phyloP scores from a whole-genome alignment of 2,113 vertebrate species.

The Cheilinus undulatus region DNA sequence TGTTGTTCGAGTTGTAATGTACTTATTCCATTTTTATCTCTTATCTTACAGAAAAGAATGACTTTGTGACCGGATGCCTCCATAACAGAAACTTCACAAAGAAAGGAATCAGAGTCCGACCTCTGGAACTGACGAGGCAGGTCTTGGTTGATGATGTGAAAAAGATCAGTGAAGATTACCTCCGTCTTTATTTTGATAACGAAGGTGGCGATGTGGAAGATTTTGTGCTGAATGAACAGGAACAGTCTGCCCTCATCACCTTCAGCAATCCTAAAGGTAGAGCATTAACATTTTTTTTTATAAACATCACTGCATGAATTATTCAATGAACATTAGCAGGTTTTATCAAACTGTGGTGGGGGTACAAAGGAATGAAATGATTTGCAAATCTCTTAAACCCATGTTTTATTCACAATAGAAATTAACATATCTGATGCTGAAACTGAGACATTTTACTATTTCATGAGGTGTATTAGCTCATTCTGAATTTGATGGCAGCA shows the following conservation, averaged over 20 bases:
- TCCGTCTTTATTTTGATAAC: constrained; percentile 88
- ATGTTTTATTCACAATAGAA: too few species aligned
- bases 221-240: constrained; percentile 69
- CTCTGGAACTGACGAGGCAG: constrained; percentile 83
- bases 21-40: background rate
- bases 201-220: constrained; percentile 70
- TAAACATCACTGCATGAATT: background rate
- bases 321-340: background rate
- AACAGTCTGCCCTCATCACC: constrained; percentile 85
- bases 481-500: too few species aligned
- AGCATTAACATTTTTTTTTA: background rate
- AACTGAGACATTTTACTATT: too few species aligned
- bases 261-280: constrained; percentile 87
- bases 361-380: too few species aligned
- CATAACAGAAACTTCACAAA: constrained; percentile 65
- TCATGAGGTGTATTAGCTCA: too few species aligned
- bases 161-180: constrained; percentile 53
- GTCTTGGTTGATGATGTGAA: constrained; percentile 85
- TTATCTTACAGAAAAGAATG: constrained; percentile 72
- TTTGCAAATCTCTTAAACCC: too few species aligned
- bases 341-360: too few species aligned
- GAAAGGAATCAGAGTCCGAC: constrained; percentile 76
- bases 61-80: constrained; percentile 79
- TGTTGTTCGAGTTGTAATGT: background rate
- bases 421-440: too few species aligned